Conservation (phyloP, 2,888 invertebrate genomes). For the Thera britannica region DNA sequence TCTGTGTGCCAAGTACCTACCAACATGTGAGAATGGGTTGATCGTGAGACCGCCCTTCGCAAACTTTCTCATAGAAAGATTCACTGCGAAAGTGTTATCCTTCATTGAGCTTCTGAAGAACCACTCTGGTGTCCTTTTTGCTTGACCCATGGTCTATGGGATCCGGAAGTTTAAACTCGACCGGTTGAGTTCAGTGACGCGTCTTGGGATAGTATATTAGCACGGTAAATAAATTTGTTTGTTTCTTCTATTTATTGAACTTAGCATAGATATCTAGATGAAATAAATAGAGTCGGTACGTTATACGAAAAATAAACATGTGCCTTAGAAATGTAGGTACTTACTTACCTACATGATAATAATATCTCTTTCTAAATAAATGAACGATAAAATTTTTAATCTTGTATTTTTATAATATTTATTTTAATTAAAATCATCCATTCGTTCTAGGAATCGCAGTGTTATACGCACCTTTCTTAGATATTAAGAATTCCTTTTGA, state of each 20-base stretch:
- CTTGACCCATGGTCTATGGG: conserved; percentile 36
- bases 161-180: conserved; percentile 41
- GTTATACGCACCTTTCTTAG: conserved; percentile 47
- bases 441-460: conserved; percentile 38
- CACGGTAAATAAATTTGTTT: too few relatives aligned
- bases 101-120: conserved; percentile 50
- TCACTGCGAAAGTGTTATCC: conserved; percentile 41
- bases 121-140: conserved; percentile 35
- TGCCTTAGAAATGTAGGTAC: conserved; percentile 1
- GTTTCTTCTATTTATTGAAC: too few relatives aligned
- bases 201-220: too few relatives aligned
- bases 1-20: conserved; percentile 24
- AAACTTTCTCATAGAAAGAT: conserved; percentile 61
- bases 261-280: too few relatives aligned
- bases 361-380: too few relatives aligned
- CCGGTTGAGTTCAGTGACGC: neutral
- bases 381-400: too few relatives aligned
- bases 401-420: too few relatives aligned
- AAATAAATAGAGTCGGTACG: too few relatives aligned
- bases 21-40: conserved; percentile 21
- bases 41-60: conserved; percentile 62
- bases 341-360: too few relatives aligned
- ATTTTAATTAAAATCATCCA: conserved; percentile 30
- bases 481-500: conserved; percentile 51
- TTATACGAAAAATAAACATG: too few relatives aligned